Base-by-base conservation (phyloP, 2,113 vertebrate species). In the Murina feae region DNA sequence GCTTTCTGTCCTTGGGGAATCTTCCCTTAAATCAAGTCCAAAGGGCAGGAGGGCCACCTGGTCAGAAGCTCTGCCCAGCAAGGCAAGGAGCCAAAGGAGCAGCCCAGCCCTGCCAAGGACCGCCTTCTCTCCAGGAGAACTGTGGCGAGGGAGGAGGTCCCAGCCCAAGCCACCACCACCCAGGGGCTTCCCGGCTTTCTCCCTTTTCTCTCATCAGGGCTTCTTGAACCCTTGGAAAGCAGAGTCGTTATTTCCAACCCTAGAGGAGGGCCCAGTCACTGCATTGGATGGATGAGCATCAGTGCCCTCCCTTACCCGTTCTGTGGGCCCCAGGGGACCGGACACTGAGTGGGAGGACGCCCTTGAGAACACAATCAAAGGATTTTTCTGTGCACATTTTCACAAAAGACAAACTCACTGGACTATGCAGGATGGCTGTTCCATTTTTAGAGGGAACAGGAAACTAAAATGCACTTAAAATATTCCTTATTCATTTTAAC, bases 1-100 rank as follows among this genome's bases (percentile, higher is more conserved):
- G 55, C 89, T 91, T 90, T 92, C 79, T 88, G 78, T 68, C 85
- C 79, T 51, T 65, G 75, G 39, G 71, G 63, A 79, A 44, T 83
- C 79, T 79, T 88, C 53, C 44, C 79, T 93, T 79, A 75, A 92
- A 74, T 75, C 68, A 80, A 91, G 76, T 72, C 60, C 80, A 72
- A 25, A 69, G 25, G 69, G 47, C 69, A 84, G 60, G 60, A 47
- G 51, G 72, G 83, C 90, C 96, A 94, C 76, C 55, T 65, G 58
- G 74, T 60, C 65, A 47, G 68, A 68, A 28, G 21, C 1, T 0
- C 66, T 75, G 60, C 75, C 85, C 42, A 82, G 78, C 1, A 39
- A 75, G 82, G 69, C 90, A 13, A 4, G 32, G 25, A 85, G 85
- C 93, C 84, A 42, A 32, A 79, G 49, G 20, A 63, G 7, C 53